Evolutionary conservation across 1,140 invertebrate genomes (phyloP), one percentile per base, ranked within the genome.

Genomic region (Lineus longissimus): DNA sequence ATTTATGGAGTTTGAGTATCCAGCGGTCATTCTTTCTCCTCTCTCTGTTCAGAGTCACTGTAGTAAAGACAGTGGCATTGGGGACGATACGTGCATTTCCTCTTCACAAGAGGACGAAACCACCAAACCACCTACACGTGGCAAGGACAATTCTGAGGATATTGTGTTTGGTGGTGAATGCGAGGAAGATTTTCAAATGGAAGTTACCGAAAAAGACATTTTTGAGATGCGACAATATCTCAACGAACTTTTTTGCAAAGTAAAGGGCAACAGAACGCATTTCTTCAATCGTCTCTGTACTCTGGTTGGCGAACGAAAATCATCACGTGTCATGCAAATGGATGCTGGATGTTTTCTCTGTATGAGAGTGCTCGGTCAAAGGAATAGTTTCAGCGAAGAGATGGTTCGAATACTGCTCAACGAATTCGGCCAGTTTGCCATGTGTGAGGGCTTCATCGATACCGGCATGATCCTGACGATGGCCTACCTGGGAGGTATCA

Each of bases 1-100:
- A n/a, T 51, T 51, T 51, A n/a, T n/a, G 47, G 47, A 51, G 6
- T 51, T 51, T 27, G n/a, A 51, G 4, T 51, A 51, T n/a, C 47
- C 47, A 9, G 47, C 9, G 4, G 47, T 7, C n/a, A 23, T 51
- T 7, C 6, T 51, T 4, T 51, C 47, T 7, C 47, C 47, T 4
- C n/a, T 51, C 4, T 51, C 47, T 51, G 47, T 51, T 51, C 47
- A 51, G n/a, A 51, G 6, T 51, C 47, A 51, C 4, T 51, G 25
- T 27, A 51, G 6, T n/a, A n/a, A 4, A 4, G 47, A 51, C n/a
- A 51, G 47, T 51, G 47, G 47, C 25, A 7, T 7, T 19, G 47
- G n/a, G 6, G n/a, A 51, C 6, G 47, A 51, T n/a, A 4, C 6
- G 6, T 51, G 47, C 25, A 51, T 51, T 27, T 7, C 47, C 9